A percentile compares a stretch with the other conserved stretches of the same genome.
Conservation (phyloP, 2,113 vertebrate species). For the Ifrita kowaldi region DNA sequence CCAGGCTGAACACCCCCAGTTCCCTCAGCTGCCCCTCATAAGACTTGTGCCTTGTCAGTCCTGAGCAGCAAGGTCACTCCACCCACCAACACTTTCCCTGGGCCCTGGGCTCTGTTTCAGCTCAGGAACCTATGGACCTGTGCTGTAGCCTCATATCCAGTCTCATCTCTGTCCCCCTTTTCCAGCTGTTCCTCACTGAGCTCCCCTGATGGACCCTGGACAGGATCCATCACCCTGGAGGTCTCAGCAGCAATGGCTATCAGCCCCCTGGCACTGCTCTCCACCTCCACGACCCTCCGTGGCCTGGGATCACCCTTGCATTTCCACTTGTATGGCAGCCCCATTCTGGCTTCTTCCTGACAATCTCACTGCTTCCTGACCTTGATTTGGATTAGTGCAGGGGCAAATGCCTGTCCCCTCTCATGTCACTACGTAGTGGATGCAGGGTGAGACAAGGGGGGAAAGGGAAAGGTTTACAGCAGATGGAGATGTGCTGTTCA, state of each 20-base stretch:
- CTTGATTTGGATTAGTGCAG: not conserved
- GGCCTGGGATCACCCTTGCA: not conserved
- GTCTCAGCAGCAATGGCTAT: not conserved
- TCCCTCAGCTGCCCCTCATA: not conserved
- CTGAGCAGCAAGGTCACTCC: not conserved
- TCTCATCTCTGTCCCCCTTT: not conserved
- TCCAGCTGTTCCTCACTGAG: not conserved
- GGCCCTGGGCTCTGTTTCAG: not conserved
- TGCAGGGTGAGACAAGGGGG: not conserved
- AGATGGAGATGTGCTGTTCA: not conserved
- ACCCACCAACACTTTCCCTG: fast-evolving
- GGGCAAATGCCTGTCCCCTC: not conserved
- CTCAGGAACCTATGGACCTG: not conserved
- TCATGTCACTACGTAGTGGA: fast-evolving
- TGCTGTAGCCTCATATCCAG: not conserved
- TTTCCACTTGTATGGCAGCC: not conserved
- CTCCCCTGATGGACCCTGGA: not conserved
- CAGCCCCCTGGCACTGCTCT: fast-evolving
- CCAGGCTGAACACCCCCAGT: not conserved
- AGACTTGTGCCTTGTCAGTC: not conserved
- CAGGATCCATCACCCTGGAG: not conserved
- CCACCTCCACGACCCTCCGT: not conserved
- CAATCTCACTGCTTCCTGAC: not conserved
- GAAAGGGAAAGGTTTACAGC: not conserved
- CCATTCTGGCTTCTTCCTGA: not conserved